A percentile compares a stretch with the other conserved stretches of the same genome.
phyloP scores from a whole-genome alignment of 2,797 vertebrate genomes.

The Falco naumanni region DNA sequence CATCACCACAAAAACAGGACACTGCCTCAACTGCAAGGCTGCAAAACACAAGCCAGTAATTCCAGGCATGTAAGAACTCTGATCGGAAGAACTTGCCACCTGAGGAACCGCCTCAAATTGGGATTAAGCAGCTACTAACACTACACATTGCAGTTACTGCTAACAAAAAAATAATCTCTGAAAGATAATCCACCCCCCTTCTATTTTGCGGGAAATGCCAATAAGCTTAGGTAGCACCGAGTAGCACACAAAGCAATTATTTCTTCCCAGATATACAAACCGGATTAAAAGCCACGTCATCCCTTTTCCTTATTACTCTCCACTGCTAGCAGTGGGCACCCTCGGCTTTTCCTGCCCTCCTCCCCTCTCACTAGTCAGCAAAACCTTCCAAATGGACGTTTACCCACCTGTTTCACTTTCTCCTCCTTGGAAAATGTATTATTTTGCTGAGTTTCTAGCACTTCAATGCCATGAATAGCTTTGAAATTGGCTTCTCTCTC shows the following conservation, averaged over 20 bases:
- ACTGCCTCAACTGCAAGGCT: background rate
- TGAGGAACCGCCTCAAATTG: background rate
- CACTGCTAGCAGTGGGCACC: background rate
- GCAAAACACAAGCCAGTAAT: background rate
- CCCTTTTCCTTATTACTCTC: background rate
- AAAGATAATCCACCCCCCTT: background rate
- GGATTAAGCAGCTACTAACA: background rate
- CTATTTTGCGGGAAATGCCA: constrained; percentile 13
- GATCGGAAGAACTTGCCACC: background rate
- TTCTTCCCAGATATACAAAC: constrained; percentile 33
- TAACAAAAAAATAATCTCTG: background rate
- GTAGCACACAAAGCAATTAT: background rate
- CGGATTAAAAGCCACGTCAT: constrained; percentile 35
- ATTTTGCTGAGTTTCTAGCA: constrained; percentile 46
- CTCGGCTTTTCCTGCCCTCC: background rate
- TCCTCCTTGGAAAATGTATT: constrained; percentile 30
- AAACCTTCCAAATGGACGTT: background rate
- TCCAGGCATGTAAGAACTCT: background rate
- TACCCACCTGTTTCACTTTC: constrained; percentile 49
- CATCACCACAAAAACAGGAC: constrained; percentile 16
- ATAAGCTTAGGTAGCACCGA: background rate
- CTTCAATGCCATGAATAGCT: constrained; percentile 63
- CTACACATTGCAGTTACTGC: background rate
- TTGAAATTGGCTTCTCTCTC: constrained; percentile 56
- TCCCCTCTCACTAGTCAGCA: constrained; percentile 9